Evolutionary conservation across 2,113 vertebrate species (phyloP).

Genomic region (Scomber colias): DNA sequence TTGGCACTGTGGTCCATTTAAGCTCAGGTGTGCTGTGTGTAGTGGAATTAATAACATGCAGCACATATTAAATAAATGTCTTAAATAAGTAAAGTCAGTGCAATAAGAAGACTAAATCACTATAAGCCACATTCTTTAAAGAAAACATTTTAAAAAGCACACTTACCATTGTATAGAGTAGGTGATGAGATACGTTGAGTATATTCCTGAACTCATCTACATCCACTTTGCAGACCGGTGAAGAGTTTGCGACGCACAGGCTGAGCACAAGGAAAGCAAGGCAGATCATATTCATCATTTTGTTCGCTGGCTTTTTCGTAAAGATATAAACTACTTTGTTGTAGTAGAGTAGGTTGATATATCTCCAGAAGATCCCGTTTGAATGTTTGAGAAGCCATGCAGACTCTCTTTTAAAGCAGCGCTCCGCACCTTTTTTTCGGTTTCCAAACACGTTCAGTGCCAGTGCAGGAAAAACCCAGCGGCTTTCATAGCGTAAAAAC

Average conservation of each 20-base stretch:
- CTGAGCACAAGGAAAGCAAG: constrained; percentile 49
- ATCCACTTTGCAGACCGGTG: constrained; percentile 69
- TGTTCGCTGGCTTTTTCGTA: not conserved
- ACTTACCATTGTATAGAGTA: constrained; percentile 70
- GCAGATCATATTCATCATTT: constrained; percentile 51
- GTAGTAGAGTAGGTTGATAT: not conserved
- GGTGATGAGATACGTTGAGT: not conserved
- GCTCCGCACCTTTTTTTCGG: too few relatives aligned
- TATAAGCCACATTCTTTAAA: not conserved
- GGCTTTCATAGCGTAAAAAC: too few relatives aligned
- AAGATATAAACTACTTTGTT: not conserved
- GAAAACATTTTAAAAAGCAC: not conserved
- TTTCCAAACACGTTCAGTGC: too few relatives aligned
- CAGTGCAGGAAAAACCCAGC: too few relatives aligned
- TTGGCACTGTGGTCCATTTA: too few relatives aligned
- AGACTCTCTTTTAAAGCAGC: too few relatives aligned
- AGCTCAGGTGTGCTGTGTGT: too few relatives aligned
- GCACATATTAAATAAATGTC: too few relatives aligned
- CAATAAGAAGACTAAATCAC: not conserved
- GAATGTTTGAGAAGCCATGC: too few relatives aligned
- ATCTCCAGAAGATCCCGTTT: not conserved
- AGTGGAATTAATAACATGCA: too few relatives aligned
- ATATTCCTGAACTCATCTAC: constrained; percentile 47
- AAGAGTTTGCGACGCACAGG: constrained; percentile 39
- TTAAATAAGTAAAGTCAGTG: not conserved